Conservation (phyloP, 1,140 invertebrate genomes). For the Gryllus bimaculatus region DNA sequence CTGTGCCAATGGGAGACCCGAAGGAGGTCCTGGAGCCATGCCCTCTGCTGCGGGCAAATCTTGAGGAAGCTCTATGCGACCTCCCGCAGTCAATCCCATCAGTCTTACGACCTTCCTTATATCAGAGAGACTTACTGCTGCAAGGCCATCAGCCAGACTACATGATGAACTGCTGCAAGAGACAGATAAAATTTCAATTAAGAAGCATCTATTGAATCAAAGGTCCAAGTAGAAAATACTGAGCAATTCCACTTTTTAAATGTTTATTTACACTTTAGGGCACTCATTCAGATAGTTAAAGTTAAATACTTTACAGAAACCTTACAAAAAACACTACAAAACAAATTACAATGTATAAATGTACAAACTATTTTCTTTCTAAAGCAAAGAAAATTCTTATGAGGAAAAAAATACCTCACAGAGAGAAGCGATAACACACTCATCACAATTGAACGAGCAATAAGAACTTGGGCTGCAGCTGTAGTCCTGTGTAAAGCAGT, state of each 20-base stretch:
- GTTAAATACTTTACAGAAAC: background rate
- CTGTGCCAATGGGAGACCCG: background rate
- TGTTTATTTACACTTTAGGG: too few relatives aligned
- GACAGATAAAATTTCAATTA: background rate
- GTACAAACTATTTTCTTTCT: background rate
- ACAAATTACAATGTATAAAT: background rate
- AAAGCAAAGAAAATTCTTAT: background rate
- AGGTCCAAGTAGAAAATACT: too few relatives aligned
- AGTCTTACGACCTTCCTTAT: constrained; percentile 49
- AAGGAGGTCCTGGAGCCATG: background rate
- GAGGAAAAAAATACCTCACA: constrained; percentile 34
- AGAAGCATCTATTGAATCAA: background rate
- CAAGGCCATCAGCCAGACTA: constrained; percentile 42
- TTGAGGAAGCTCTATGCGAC: constrained; percentile 36
- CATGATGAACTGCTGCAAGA: constrained; percentile 33
- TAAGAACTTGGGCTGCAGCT: constrained; percentile 41
- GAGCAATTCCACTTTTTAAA: too few relatives aligned
- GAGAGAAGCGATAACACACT: constrained; percentile 45
- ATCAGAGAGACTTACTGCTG: constrained; percentile 49
- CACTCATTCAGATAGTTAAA: too few relatives aligned
- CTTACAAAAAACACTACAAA: background rate
- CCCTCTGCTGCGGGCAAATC: constrained; percentile 8
- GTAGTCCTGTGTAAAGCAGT: constrained; percentile 42
- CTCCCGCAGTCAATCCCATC: constrained; percentile 51
- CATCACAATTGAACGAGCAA: constrained; percentile 45